A percentile compares a stretch with the other conserved stretches of the same genome.
phyloP scores from a whole-genome alignment of 2,113 vertebrate genomes.

The Opisthocomus hoazin region DNA sequence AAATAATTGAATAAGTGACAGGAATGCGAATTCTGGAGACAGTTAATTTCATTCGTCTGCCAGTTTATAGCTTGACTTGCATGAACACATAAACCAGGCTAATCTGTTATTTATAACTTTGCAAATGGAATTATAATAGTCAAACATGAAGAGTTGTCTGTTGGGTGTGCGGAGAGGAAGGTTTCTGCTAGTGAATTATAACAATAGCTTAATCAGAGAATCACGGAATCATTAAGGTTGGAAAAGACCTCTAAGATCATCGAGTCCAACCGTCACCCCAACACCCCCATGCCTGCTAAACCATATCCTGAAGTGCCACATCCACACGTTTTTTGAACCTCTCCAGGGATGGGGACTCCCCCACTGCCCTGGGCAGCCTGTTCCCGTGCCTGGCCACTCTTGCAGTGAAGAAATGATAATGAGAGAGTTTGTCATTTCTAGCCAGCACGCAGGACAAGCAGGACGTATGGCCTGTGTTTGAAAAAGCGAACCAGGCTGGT shows the following conservation, averaged over 20 bases:
- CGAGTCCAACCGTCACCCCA: no score
- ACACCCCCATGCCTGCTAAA: no score
- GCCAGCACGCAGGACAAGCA: neutral
- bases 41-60: slow-evolving; percentile 59
- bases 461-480: neutral
- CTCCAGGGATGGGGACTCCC: no score
- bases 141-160: neutral
- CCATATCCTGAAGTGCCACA: no score
- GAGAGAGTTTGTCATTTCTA: neutral
- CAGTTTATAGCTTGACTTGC: slow-evolving; percentile 23
- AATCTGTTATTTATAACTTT: slow-evolving; percentile 57
- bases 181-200: neutral
- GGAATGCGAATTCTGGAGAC: slow-evolving; percentile 55
- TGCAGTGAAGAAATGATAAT: no score
- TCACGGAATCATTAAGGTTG: no score
- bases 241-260: no score
- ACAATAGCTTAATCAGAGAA: neutral
- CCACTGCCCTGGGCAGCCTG: no score
- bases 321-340: no score
- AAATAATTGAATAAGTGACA: slow-evolving; percentile 66
- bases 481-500: neutral
- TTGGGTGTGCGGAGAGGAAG: neutral
- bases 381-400: no score
- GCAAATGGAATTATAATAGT: slow-evolving; percentile 39
- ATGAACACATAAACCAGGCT: slow-evolving; percentile 44